phyloP scores from a whole-genome alignment of 2,113 vertebrate genomes.

The Acanthochromis polyacanthus region DNA sequence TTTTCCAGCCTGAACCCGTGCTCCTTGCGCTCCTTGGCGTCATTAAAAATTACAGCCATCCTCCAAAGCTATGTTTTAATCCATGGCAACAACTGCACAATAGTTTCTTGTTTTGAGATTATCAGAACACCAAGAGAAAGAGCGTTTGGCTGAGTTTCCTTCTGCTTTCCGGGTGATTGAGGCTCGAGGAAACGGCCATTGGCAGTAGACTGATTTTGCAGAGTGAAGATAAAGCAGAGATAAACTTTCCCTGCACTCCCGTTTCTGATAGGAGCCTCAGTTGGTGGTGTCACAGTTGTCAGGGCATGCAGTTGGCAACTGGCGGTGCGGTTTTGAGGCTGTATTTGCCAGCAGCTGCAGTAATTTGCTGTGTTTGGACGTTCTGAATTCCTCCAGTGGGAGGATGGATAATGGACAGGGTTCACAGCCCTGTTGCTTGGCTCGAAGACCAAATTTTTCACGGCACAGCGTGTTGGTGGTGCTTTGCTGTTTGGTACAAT shows the following conservation, averaged over 20 bases:
- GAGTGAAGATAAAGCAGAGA: constrained; percentile 59
- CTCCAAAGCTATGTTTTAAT: constrained; percentile 45
- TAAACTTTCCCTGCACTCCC: constrained; percentile 36
- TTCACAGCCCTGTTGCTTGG: constrained; percentile 65
- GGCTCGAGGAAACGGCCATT: constrained; percentile 32
- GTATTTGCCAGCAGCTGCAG: constrained; percentile 76
- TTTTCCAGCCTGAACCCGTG: constrained; percentile 44
- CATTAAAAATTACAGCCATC: constrained; percentile 49
- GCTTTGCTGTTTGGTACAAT: constrained; percentile 23
- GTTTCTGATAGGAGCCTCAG: constrained; percentile 39
- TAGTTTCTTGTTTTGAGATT: constrained; percentile 58
- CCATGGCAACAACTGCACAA: constrained; percentile 49
- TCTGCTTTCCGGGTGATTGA: constrained; percentile 56
- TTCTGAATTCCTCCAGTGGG: constrained; percentile 75
- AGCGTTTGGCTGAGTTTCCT: constrained; percentile 32
- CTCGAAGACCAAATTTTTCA: constrained; percentile 48
- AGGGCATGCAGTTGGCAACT: constrained; percentile 68
- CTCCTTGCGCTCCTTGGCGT: constrained; percentile 37
- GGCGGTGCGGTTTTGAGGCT: constrained; percentile 54
- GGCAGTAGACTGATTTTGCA: constrained; percentile 34
- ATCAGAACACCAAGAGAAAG: constrained; percentile 48
- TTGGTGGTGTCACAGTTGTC: constrained; percentile 75
- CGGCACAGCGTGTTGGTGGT: constrained; percentile 11
- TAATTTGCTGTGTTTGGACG: constrained; percentile 75
- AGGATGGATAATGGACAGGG: constrained; percentile 65